Evolutionary conservation across 2,888 invertebrate genomes (phyloP).

Genomic region (Hydroisotoma schaefferi): DNA sequence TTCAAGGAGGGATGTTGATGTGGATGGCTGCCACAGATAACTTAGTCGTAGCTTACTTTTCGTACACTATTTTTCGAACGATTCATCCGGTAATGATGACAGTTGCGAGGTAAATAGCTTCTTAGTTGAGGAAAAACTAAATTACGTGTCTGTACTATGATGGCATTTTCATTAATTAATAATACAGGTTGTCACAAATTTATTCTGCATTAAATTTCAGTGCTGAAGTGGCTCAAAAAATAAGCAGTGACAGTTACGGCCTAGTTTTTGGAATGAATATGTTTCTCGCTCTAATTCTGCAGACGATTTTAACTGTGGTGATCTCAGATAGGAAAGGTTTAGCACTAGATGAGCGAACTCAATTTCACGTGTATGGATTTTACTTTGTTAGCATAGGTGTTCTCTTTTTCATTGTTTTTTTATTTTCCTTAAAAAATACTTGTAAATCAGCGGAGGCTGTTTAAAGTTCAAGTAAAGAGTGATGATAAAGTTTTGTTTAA

Average conservation of each 20-base stretch:
- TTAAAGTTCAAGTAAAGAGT: too few species aligned
- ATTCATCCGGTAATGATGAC: slow-evolving; percentile 39
- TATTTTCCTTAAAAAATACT: not conserved
- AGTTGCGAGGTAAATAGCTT: slow-evolving; percentile 26
- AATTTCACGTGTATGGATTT: slow-evolving; percentile 56
- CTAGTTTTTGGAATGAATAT: slow-evolving; percentile 87
- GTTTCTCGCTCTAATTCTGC: slow-evolving; percentile 70
- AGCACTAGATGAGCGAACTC: slow-evolving; percentile 52
- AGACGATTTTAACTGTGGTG: slow-evolving; percentile 70
- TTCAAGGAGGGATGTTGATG: slow-evolving; percentile 25
- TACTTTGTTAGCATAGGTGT: slow-evolving; percentile 22
- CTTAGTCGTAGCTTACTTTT: slow-evolving; percentile 26
- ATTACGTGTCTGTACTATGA: too few species aligned
- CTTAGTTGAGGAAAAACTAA: too few species aligned
- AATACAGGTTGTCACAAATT: not conserved
- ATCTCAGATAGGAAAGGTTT: slow-evolving; percentile 56
- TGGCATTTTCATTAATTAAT: not conserved
- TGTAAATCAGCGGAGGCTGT: too few species aligned
- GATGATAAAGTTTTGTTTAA: too few species aligned
- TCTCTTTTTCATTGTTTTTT: not conserved
- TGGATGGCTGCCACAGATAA: slow-evolving; percentile 28
- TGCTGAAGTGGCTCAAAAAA: slow-evolving; percentile 76
- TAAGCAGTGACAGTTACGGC: slow-evolving; percentile 79
- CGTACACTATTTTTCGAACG: slow-evolving; percentile 25
- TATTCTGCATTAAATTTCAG: slow-evolving; percentile 55